Base-by-base conservation (phyloP, 2,797 vertebrate species). In the Hybognathus amarus region DNA sequence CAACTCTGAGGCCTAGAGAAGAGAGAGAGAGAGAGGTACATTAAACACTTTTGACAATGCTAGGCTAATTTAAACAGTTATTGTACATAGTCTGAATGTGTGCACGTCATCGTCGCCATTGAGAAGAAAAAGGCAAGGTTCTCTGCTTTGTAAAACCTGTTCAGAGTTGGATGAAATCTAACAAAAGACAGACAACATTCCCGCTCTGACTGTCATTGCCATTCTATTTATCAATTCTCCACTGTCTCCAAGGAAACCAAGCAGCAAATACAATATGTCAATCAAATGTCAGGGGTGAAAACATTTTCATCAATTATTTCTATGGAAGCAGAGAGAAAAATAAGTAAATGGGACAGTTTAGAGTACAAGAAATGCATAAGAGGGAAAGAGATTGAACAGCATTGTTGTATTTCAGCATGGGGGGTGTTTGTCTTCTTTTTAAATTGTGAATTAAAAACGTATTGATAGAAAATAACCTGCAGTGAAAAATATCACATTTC, bases 1-100 rank as follows among this genome's bases (percentile, higher is more conserved):
- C 93, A 99, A 94, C 90, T 99, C 97, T 74, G 97, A 97, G 80
- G 97, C 98, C 97, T 99, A 95, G 61, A 81, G 27, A 82, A 74
- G 87, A 63, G 61, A 63, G 63, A 77, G n/a, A 38, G 33, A 59
- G 42, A 79, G 27, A 66, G 24, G 5, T 17, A 79, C 24, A 80
- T 77, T 50, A 61, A 81, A 76, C 30, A 77, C 2, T 66, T 42
- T 56, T 80, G 81, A 74, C 81, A 64, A 59, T n/a, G 15, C 80
- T 80, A 67, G 33, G 20, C 24, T 87, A n/a, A 83, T 76, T 83
- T 69, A 36, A 47, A 74, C 69, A 68, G 38, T 40, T 69, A 42
- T 10, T 42, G 40, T 11, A 36, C 36, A 24, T 18, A 66, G 9
- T 42, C n/a, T 66, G 18, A 70, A 77, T 47, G 64, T 11, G 5